A percentile compares a stretch with the other conserved stretches of the same genome.
Conservation (phyloP, 2,113 vertebrate genomes). For the Scomber scombrus region DNA sequence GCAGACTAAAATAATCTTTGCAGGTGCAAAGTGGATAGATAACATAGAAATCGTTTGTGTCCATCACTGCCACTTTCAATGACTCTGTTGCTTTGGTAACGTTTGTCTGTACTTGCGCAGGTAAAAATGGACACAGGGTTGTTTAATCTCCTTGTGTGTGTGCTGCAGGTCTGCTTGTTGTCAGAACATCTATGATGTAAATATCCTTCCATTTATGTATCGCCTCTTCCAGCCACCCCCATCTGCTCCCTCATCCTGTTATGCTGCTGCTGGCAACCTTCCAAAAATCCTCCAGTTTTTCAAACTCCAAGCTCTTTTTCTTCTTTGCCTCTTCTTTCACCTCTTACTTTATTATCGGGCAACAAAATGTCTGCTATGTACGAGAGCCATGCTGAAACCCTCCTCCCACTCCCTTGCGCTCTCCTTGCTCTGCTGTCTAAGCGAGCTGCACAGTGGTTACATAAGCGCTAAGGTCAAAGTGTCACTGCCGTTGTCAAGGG, state of each 20-base stretch:
- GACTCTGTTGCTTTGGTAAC: not conserved
- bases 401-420: constrained; percentile 36
- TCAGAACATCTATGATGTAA: constrained; percentile 49
- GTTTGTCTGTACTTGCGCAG: constrained; percentile 1
- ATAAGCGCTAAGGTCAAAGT: constrained; percentile 81
- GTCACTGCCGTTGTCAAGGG: constrained; percentile 79
- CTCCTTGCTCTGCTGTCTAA: constrained; percentile 50
- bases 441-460: constrained; percentile 67
- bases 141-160: not conserved
- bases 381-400: constrained; percentile 29
- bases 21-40: not conserved
- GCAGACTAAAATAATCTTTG: not conserved
- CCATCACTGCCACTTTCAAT: constrained; percentile 14
- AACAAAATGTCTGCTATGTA: constrained; percentile 79
- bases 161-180: constrained; percentile 34
- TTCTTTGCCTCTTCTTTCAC: constrained; percentile 41
- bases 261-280: constrained; percentile 59
- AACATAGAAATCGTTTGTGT: not conserved
- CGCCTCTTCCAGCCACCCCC: constrained; percentile 34
- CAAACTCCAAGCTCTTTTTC: constrained; percentile 38
- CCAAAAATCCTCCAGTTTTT: constrained; percentile 43
- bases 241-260: constrained; percentile 69
- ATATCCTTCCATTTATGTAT: constrained; percentile 53
- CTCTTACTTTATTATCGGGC: constrained; percentile 55
- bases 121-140: not conserved